Percentiles rank a stretch among this genome's conserved stretches.
These are phyloP conservation scores for Parauchenoglanis ngamensis DNA, from an alignment of 2,797 vertebrate genomes.

Conservation along the genomic window DNA sequence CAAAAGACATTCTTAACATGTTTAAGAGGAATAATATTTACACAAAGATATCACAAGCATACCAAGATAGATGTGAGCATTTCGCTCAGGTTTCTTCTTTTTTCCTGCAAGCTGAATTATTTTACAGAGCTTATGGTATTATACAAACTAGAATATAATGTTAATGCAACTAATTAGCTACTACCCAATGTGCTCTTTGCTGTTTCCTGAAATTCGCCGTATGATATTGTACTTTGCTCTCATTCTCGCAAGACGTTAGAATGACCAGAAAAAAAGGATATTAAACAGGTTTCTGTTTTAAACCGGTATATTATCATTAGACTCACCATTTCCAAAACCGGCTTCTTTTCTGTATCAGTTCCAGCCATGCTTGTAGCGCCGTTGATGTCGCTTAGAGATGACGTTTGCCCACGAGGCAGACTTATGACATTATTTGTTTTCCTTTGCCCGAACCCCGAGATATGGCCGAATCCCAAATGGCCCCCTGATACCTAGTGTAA, in stretches of 20 bases:
- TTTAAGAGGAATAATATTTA: too few relatives aligned
- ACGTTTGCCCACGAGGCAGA: slow-evolving; percentile 16
- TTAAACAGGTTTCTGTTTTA: background rate
- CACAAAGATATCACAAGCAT: too few relatives aligned
- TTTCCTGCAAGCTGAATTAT: background rate
- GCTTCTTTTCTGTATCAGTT: slow-evolving; percentile 68
- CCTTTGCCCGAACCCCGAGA: background rate
- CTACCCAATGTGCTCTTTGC: background rate
- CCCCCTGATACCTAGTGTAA: background rate
- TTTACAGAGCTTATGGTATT: background rate
- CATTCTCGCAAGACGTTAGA: background rate
- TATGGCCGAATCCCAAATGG: background rate
- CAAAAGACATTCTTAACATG: too few relatives aligned
- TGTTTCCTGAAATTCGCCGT: background rate
- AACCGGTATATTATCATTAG: too few relatives aligned
- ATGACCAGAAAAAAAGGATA: background rate
- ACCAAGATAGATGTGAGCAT: background rate
- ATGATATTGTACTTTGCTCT: background rate
- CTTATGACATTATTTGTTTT: background rate
- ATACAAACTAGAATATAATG: background rate
- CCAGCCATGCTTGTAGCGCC: slow-evolving; percentile 70
- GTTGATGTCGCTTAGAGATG: slow-evolving; percentile 15
- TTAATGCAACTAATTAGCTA: background rate
- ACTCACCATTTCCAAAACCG: slow-evolving; percentile 73
- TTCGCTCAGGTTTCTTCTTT: background rate